Conservation (phyloP, 2,888 invertebrate species). For the Enchytraeus crypticus region DNA sequence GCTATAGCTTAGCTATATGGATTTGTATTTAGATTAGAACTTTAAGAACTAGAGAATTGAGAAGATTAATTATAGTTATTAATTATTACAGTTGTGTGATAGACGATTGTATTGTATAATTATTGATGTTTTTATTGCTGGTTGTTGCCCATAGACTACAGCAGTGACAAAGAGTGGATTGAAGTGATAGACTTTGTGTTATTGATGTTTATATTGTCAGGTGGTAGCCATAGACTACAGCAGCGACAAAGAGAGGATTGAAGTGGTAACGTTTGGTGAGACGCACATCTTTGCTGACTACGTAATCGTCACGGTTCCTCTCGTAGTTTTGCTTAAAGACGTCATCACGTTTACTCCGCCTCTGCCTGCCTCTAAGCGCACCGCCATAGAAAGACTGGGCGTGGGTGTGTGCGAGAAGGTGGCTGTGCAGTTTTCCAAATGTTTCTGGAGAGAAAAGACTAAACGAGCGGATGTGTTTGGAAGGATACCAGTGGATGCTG, state of each 20-base stretch:
- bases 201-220: no score
- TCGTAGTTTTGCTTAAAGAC: slow-evolving; percentile 46
- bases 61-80: no score
- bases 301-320: slow-evolving; percentile 49
- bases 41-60: no score
- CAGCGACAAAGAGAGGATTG: slow-evolving; percentile 24
- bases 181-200: no score
- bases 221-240: slow-evolving; percentile 10
- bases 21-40: no score
- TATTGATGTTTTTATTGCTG: no score
- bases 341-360: slow-evolving; percentile 46
- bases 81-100: no score
- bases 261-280: slow-evolving; percentile 33
- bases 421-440: slow-evolving; percentile 45
- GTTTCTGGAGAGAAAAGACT: slow-evolving; percentile 47
- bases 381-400: slow-evolving; percentile 47
- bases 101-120: no score
- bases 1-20: no score
- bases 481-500: slow-evolving; percentile 38
- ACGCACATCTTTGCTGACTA: slow-evolving; percentile 35
- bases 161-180: no score
- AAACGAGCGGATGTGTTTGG: slow-evolving; percentile 47
- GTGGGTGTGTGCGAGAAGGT: slow-evolving; percentile 52
- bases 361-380: slow-evolving; percentile 45
- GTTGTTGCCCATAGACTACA: no score